Percentiles rank a stretch among this genome's conserved stretches.
Evolutionary conservation across 2,888 invertebrate species (phyloP).

Genomic region (Aspidiotus rigidus): DNA sequence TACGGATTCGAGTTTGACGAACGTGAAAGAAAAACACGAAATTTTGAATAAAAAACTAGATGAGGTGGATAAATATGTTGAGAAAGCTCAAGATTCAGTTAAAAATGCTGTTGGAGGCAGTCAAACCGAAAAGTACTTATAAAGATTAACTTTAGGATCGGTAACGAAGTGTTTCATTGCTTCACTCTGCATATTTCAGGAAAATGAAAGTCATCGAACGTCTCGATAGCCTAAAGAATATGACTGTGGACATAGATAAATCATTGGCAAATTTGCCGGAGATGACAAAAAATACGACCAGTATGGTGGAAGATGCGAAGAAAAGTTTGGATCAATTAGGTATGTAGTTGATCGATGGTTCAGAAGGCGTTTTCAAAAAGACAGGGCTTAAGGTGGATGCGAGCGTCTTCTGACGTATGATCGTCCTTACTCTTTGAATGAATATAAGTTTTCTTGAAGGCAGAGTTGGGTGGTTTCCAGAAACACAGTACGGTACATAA

Average conservation of each 20-base stretch:
- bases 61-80: conserved; percentile 60
- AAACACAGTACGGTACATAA: too few relatives aligned
- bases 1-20: conserved; percentile 51
- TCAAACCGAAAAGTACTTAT: conserved; percentile 3
- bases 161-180: background rate
- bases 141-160: too few relatives aligned
- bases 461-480: too few relatives aligned
- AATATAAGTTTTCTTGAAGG: too few relatives aligned
- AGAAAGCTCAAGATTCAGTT: conserved; percentile 41
- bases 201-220: conserved; percentile 51
- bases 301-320: conserved; percentile 45
- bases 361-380: too few relatives aligned
- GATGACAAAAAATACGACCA: conserved; percentile 49
- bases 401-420: too few relatives aligned
- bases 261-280: conserved; percentile 49
- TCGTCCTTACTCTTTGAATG: too few relatives aligned
- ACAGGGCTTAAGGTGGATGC: too few relatives aligned
- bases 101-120: conserved; percentile 38
- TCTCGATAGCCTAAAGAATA: conserved; percentile 51
- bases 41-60: conserved; percentile 58
- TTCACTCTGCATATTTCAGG: conserved; percentile 41
- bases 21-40: conserved; percentile 52
- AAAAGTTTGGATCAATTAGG: conserved; percentile 41
- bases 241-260: conserved; percentile 49
- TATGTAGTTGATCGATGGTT: conserved; percentile 37